Conservation (phyloP, 2,113 vertebrate species). For the Vulpes vulpes region DNA sequence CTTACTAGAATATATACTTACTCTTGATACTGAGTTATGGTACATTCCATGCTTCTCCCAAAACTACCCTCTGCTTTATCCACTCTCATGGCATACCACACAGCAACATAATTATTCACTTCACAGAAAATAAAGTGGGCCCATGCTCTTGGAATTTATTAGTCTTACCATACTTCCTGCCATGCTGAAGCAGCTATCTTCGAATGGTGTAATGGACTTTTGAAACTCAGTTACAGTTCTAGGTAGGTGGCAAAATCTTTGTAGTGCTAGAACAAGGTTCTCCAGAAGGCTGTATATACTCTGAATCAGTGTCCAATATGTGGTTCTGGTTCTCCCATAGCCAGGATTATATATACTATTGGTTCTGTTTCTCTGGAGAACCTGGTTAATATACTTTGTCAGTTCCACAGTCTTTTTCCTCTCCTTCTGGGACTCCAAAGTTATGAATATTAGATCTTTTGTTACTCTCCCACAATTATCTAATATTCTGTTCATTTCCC, state of each 20-base stretch:
- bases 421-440: not conserved
- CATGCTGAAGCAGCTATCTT: not conserved
- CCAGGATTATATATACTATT: not conserved
- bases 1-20: not conserved
- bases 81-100: not conserved
- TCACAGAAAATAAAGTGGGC: not conserved
- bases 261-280: not conserved
- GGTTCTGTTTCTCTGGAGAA: not conserved
- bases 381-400: not conserved
- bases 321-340: not conserved
- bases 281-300: not conserved
- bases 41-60: not conserved
- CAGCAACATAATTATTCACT: not conserved
- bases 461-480: not conserved
- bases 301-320: not conserved
- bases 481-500: not conserved
- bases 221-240: not conserved
- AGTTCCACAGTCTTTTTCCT: not conserved
- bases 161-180: not conserved
- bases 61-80: not conserved
- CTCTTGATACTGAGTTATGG: not conserved
- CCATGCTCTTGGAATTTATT: not conserved
- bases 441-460: not conserved
- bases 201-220: not conserved
- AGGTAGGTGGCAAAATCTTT: not conserved